Base-by-base conservation (phyloP, 1,140 invertebrate genomes). In the Parapsyche elsis region DNA sequence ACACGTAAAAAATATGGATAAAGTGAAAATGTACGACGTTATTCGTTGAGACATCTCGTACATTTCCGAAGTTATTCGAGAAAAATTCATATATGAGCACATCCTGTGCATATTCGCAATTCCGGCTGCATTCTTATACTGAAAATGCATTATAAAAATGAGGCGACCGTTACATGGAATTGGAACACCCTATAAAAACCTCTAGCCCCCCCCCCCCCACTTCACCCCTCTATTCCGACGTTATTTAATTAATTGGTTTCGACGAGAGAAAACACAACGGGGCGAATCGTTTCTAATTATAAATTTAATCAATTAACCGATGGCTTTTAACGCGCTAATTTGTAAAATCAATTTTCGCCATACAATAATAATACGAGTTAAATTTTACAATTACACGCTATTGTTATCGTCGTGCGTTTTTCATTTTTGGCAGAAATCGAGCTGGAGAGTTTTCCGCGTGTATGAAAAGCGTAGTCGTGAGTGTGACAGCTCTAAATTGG, bases 401-500 rank as follows among this genome's bases (percentile, higher is more conserved):
- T n/a, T n/a, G n/a, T n/a, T n/a, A n/a, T n/a, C n/a, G n/a, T n/a
- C n/a, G n/a, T n/a, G n/a, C n/a, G n/a, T n/a, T n/a, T n/a, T n/a
- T n/a, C n/a, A n/a, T n/a, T n/a, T n/a, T n/a, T n/a, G n/a, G n/a
- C n/a, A n/a, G n/a, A n/a, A n/a, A n/a, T n/a, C n/a, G n/a, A n/a
- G n/a, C n/a, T n/a, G n/a, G n/a, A n/a, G n/a, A n/a, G n/a, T n/a
- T n/a, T n/a, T n/a, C n/a, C n/a, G n/a, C n/a, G n/a, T 38, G 7
- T 38, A 53, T 53, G 16, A 53, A 53, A 53, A 53, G 16, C 16
- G 49, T 53, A 53, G 16, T 53, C 49, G 16, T 16, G 49, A 14
- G 9, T 24, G 64, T 26, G 64, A 67, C 64, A 67, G 64, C 2
- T 23, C 64, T 12, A 30, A 67, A 67, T 67, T 67, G 64, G 64